phyloP scores from a whole-genome alignment of 2,888 invertebrate species.

The Leucozona laternaria region DNA sequence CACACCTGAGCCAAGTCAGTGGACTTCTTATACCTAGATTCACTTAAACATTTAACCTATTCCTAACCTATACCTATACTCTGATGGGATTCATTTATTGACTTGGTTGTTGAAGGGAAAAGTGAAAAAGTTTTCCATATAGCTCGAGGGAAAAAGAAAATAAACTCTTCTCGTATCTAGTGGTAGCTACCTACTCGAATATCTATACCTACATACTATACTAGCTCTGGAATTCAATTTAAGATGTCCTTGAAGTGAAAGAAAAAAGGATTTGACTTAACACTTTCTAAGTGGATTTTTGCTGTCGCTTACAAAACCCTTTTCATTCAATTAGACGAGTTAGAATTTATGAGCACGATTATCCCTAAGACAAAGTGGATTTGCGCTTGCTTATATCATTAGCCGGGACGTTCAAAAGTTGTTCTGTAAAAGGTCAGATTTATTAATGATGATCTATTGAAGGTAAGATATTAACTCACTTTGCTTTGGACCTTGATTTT shows the following conservation, averaged over 20 bases:
- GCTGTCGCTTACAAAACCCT: constrained; percentile 22
- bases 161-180: background rate
- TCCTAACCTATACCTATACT: background rate
- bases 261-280: constrained; percentile 21
- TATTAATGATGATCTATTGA: background rate
- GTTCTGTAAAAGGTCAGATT: background rate
- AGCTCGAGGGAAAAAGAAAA: background rate
- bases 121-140: constrained; percentile 3
- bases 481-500: background rate
- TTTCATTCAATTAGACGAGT: constrained; percentile 25
- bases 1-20: constrained; percentile 35
- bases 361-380: constrained; percentile 20
- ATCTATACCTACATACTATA: too few species aligned
- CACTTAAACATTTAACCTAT: constrained; percentile 17
- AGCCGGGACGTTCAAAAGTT: background rate
- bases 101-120: constrained; percentile 11
- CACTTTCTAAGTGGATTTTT: constrained; percentile 20
- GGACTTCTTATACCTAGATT: constrained; percentile 54
- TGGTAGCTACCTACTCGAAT: background rate
- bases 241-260: constrained; percentile 5
- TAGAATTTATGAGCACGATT: constrained; percentile 23
- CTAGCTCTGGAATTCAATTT: constrained; percentile 18
- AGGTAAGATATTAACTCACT: background rate
- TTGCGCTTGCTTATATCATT: background rate
- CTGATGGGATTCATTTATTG: constrained; percentile 54